Evolutionary conservation across 2,113 vertebrate species (phyloP), one percentile per base, ranked within the genome.

Genomic region (Pygoscelis adeliae): DNA sequence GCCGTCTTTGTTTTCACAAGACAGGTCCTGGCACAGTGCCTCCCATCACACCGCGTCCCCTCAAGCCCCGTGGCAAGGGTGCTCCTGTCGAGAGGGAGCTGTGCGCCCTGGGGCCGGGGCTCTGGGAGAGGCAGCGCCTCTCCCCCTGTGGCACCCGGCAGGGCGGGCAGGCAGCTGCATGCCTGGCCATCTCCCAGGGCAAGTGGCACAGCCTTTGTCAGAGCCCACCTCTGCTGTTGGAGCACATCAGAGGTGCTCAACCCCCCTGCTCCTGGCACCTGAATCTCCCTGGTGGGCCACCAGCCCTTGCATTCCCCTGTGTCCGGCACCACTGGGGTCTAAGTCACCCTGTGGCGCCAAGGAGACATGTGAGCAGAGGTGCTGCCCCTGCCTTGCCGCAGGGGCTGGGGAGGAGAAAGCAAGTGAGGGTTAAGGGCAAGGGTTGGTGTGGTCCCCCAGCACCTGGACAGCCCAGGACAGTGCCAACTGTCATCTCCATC

Each of bases 81-180:
- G 52, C 34, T 30, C 5, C 62, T 38, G 36, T 44, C 0, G 7
- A 22, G 32, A 7, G 8, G 21, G 36, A 67, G 47, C 69, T 25
- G 44, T 4, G 40, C 1, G 10, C 8, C 15, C 32, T 21, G 77
- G 27, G 27, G 56, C 29, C 0, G 1, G 22, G 42, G 44, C 32
- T 26, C 34, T 5, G 34, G 15, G 32, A 9, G 10, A 34, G 34
- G 55, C n/a, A 42, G 70, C 1, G 0, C 20, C 55, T 46, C 50
- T 78, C 7, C 32, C 42, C n/a, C 10, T 26, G 29, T 38, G 65
- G 23, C 46, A 59, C 20, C 6, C 2, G 0, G 13, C 6, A 8
- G 65, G 30, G 20, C 0, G 1, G 29, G 27, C 30, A 19, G 79
- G 47, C 0, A 2, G 44, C 65, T 15, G 40, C 19, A 0, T 16